Evolutionary conservation across 2,797 vertebrate genomes (phyloP).

Genomic region (Cryptoprocta ferox): DNA sequence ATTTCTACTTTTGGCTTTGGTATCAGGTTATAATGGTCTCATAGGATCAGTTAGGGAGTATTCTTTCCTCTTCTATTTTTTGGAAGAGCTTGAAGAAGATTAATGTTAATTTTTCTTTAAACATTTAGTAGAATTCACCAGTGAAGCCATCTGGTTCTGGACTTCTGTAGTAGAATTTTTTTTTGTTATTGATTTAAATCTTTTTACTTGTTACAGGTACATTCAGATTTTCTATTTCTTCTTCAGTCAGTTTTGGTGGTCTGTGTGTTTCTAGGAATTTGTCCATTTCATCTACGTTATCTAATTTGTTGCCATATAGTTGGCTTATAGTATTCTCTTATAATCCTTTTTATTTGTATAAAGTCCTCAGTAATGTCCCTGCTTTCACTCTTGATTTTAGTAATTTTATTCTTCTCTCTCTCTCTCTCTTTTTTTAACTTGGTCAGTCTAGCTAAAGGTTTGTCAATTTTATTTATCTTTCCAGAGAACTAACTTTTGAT

Average conservation of each 20-base stretch:
- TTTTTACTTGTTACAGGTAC: neutral
- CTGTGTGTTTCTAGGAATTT: neutral
- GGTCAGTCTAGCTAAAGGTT: neutral
- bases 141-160: neutral
- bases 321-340: neutral
- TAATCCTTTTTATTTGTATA: neutral
- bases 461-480: conserved; percentile 45
- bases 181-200: neutral
- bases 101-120: neutral
- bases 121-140: neutral
- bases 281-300: neutral
- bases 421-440: neutral
- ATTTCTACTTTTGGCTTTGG: neutral
- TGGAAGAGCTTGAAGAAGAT: neutral
- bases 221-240: neutral
- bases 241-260: neutral
- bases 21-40: neutral
- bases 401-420: neutral
- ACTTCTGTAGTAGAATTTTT: neutral
- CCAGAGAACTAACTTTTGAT: neutral
- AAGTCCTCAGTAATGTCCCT: neutral
- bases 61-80: conserved; percentile 11
- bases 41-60: neutral
- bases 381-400: neutral
- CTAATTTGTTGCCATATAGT: neutral